Conservation (phyloP, 2,797 vertebrate species). For the Etheostoma perlongum region DNA sequence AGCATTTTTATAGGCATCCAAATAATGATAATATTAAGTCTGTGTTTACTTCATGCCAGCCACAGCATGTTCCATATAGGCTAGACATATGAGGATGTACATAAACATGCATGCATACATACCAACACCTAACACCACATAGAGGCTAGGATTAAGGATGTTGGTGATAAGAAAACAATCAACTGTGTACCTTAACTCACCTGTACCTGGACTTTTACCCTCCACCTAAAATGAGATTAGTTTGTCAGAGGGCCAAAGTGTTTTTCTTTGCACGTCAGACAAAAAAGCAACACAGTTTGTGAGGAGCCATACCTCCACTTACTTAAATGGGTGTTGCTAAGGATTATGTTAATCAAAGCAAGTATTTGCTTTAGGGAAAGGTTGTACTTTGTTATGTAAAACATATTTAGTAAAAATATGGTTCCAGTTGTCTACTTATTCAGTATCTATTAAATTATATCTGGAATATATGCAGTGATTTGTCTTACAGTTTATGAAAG, state of each 20-base stretch:
- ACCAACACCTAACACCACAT: not conserved
- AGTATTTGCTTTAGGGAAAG: slow-evolving; percentile 21
- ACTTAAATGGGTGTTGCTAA: slow-evolving; percentile 28
- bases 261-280: slow-evolving; percentile 41
- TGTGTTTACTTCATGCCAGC: not conserved
- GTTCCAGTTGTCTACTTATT: not conserved
- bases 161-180: slow-evolving; percentile 18
- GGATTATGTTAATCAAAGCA: slow-evolving; percentile 31
- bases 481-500: not conserved
- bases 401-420: not conserved
- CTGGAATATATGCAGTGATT: not conserved
- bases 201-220: slow-evolving; percentile 7
- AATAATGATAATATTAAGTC: slow-evolving; percentile 23
- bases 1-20: not conserved
- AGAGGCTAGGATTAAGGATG: slow-evolving; percentile 20
- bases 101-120: not conserved
- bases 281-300: slow-evolving; percentile 18
- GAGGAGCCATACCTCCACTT: not conserved
- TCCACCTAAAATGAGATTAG: slow-evolving; percentile 18
- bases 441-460: not conserved
- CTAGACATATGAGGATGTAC: not conserved
- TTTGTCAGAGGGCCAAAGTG: slow-evolving; percentile 1
- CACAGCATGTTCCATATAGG: not conserved
- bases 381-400: not conserved
- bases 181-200: slow-evolving; percentile 32